These are phyloP conservation scores for Cordilura impudica DNA, from an alignment of 2,888 invertebrate genomes.

Conservation along the genomic window DNA sequence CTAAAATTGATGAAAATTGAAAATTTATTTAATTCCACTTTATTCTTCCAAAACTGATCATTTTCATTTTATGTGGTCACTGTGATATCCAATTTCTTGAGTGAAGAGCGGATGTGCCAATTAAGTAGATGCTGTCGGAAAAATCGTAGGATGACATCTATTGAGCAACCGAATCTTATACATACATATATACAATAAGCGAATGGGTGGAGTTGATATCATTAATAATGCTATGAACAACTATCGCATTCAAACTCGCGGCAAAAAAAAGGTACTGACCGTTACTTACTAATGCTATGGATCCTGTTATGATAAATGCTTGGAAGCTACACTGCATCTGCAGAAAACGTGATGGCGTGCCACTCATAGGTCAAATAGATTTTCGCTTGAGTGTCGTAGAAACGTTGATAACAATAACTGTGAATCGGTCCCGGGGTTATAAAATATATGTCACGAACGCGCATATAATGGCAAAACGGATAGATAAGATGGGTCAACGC, in stretches of 20 bases:
- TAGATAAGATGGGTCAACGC: slow-evolving; percentile 3
- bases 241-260: slow-evolving; percentile 49
- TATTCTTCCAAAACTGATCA: too few species aligned
- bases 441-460: neutral
- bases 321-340: slow-evolving; percentile 24
- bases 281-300: slow-evolving; percentile 12
- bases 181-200: slow-evolving; percentile 38
- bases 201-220: slow-evolving; percentile 53
- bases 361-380: slow-evolving; percentile 7
- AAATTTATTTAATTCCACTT: too few species aligned
- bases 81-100: too few species aligned
- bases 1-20: too few species aligned
- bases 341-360: neutral
- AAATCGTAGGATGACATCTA: neutral
- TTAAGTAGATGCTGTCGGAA: neutral
- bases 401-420: neutral
- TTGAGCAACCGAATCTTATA: too few species aligned
- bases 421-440: neutral
- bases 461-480: neutral
- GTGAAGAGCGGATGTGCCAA: neutral
- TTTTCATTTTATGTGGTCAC: too few species aligned
- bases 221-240: slow-evolving; percentile 48
- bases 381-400: slow-evolving; percentile 6
- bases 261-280: slow-evolving; percentile 62
- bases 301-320: neutral